Evolutionary conservation across 2,797 vertebrate species (phyloP), one percentile per base, ranked within the genome.

Genomic region (Megaceryle alcyon): DNA sequence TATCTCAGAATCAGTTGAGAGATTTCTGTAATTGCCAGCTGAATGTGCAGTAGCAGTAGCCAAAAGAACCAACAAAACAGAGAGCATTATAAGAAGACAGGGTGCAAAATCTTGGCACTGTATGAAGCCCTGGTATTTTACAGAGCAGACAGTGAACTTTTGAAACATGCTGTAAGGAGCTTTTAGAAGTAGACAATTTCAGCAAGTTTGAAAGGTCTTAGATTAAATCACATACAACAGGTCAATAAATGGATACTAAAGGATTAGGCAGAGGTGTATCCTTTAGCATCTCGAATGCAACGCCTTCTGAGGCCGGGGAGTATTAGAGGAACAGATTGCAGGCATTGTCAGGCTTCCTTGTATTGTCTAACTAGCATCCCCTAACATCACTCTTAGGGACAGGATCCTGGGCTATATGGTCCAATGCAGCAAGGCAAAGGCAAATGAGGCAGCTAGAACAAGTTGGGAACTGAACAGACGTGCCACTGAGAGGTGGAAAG

Each of bases 161-260:
- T 68, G 48, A 53, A 77, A 46, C 5, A 3, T 53, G 26, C 65
- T 46, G 5, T 51, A 76, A 46, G n/a, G 23, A 61, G 19, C 18
- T 44, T 57, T 51, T 44, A 49, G 46, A 77, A 72, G 41, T 72
- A 85, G 54, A 39, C 37, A 64, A 44, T 86, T 95, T 89, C 35
- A 73, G n/a, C 39, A 82, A 43, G 39, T 91, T 92, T 5, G 2
- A 56, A 85, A 84, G 46, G 46, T 59, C 51, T 90, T 87, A 59
- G 18, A 70, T 73, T 76, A 87, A 82, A 82, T 79, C 37, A 46
- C 3, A 2, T 69, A 79, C 23, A 86, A 28, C 15, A 81, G 26
- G 44, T 65, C 70, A 78, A 69, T 93, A 90, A 88, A 60, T n/a
- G 33, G 49, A n/a, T 90, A 9, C 25, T 1, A 2, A 85, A 82